Percentiles rank a stretch among this genome's conserved stretches.
Evolutionary conservation across 2,888 invertebrate species (phyloP).

Genomic region (Drosophila suboccidentalis): DNA sequence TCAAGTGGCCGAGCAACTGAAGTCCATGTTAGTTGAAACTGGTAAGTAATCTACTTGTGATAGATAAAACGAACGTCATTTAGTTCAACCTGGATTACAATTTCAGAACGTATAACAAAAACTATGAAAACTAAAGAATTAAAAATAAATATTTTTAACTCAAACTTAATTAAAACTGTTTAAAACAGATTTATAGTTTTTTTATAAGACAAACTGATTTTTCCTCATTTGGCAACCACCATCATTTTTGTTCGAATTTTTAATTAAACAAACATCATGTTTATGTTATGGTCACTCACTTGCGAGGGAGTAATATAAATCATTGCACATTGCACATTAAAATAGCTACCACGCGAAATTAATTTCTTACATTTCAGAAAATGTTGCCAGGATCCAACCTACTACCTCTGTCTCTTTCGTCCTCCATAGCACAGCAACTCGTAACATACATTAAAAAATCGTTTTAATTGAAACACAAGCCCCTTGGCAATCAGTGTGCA

Average conservation of each 20-base stretch:
- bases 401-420: background rate
- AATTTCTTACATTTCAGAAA: slow-evolving; percentile 63
- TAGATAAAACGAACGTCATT: background rate
- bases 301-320: slow-evolving; percentile 17
- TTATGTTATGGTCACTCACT: slow-evolving; percentile 21
- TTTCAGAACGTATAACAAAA: background rate
- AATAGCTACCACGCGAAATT: slow-evolving; percentile 49
- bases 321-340: slow-evolving; percentile 14
- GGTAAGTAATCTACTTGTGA: slow-evolving; percentile 19
- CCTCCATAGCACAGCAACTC: slow-evolving; percentile 1
- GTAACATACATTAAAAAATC: slow-evolving; percentile 66
- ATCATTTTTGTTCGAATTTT: background rate
- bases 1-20: slow-evolving; percentile 7
- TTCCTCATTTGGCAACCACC: background rate
- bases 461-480: slow-evolving; percentile 76
- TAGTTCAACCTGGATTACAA: background rate
- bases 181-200: too few relatives aligned
- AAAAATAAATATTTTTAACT: background rate
- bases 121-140: background rate
- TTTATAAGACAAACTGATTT: background rate
- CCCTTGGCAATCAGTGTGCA: slow-evolving; percentile 69
- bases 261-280: background rate
- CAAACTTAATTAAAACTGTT: background rate
- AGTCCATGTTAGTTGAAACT: slow-evolving; percentile 4
- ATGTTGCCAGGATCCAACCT: slow-evolving; percentile 11